phyloP scores from a whole-genome alignment of 1,140 invertebrate species.

The Cyphomyrmex costatus region DNA sequence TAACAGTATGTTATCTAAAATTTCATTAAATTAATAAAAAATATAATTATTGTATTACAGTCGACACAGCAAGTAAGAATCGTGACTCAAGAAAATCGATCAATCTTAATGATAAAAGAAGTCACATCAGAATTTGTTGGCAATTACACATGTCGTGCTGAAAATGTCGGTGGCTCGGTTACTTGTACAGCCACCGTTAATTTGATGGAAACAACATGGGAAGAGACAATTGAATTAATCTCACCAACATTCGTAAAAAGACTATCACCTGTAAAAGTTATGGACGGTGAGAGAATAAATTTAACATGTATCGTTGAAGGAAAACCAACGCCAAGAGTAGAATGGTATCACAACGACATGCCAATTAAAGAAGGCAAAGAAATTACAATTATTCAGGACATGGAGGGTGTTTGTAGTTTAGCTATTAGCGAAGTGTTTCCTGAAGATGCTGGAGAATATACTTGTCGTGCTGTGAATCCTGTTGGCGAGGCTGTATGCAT shows the following conservation, averaged over 20 bases:
- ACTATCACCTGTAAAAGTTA: constrained; percentile 92
- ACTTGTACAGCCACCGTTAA: constrained; percentile 93
- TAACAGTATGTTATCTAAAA: constrained; percentile 9
- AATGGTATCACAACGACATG: constrained; percentile 93
- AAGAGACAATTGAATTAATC: constrained; percentile 89
- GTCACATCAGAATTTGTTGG: constrained; percentile 91
- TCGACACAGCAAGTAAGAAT: constrained; percentile 90
- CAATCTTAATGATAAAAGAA: constrained; percentile 93
- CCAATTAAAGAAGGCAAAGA: constrained; percentile 93
- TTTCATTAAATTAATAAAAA: constrained; percentile 66
- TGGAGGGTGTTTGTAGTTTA: constrained; percentile 93
- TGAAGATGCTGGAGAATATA: constrained; percentile 96
- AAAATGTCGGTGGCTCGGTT: constrained; percentile 95
- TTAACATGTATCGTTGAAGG: constrained; percentile 92
- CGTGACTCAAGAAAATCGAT: constrained; percentile 92
- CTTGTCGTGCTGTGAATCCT: constrained; percentile 93
- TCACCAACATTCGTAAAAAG: constrained; percentile 92
- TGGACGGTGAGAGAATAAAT: constrained; percentile 96
- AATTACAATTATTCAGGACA: constrained; percentile 91
- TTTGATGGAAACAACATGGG: constrained; percentile 89
- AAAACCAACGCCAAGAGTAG: constrained; percentile 93
- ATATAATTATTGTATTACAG: constrained; percentile 81
- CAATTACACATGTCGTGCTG: constrained; percentile 94
- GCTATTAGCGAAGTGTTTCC: constrained; percentile 97
- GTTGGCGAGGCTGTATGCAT: constrained; percentile 94